Conservation (phyloP, 2,113 vertebrate species). For the Mola mola region DNA sequence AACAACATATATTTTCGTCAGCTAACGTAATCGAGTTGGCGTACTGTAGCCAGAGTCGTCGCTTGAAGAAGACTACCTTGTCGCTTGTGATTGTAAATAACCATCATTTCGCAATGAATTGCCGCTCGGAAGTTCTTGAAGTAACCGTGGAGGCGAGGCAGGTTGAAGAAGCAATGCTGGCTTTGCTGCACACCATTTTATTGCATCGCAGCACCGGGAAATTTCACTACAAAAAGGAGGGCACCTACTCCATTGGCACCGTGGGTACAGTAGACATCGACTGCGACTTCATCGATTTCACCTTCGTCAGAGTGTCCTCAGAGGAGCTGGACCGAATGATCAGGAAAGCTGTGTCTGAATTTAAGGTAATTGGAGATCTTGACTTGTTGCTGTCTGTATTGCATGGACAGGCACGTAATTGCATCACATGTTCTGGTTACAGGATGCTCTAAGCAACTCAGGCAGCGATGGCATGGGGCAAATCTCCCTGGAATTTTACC, state of each 20-base stretch:
- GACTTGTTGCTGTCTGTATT: neutral
- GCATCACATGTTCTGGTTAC: conserved; percentile 29
- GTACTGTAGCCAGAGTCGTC: conserved; percentile 1
- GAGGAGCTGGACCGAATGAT: conserved; percentile 95
- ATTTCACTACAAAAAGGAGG: conserved; percentile 99
- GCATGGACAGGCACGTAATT: neutral
- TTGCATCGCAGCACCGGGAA: conserved; percentile 98
- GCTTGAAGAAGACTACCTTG: neutral
- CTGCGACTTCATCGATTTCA: conserved; percentile 97
- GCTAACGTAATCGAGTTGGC: neutral
- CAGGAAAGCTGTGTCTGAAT: conserved; percentile 91
- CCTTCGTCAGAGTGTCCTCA: conserved; percentile 91
- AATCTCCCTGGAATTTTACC: conserved; percentile 97
- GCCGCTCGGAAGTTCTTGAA: conserved; percentile 94
- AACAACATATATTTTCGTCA: conserved; percentile 46
- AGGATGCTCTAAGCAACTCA: conserved; percentile 91
- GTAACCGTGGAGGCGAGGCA: conserved; percentile 95
- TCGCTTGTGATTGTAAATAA: conserved; percentile 40
- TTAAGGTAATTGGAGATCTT: conserved; percentile 84
- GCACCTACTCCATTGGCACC: conserved; percentile 97
- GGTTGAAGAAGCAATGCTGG: conserved; percentile 94
- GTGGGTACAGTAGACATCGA: conserved; percentile 95
- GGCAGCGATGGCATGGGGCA: conserved; percentile 95
- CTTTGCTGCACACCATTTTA: conserved; percentile 91
- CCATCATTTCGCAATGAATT: conserved; percentile 85